Evolutionary conservation across 2,113 vertebrate genomes (phyloP), one percentile per base, ranked within the genome.

Genomic region (Circaetus gallicus): DNA sequence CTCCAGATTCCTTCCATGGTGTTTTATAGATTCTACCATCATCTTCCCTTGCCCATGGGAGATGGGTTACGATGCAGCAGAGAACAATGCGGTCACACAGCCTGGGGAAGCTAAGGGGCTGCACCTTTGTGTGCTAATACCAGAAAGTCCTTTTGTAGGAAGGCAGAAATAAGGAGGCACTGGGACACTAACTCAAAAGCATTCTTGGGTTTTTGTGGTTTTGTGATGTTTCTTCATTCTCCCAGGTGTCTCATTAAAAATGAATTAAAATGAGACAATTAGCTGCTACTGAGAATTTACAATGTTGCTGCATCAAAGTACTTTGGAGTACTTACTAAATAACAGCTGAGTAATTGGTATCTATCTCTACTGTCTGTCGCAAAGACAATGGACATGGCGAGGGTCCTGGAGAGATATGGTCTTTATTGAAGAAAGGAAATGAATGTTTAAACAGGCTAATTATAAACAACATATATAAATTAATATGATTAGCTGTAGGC

Each of bases 181-280:
- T 63, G 38, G 82, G 55, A 91, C 9, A 74, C 42, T 61, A 66
- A 82, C 76, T 90, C 22, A 63, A 14, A 81, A 49, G 12, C 40
- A 89, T 47, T 78, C 28, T 38, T 42, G 20, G 21, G 5, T 38
- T 95, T 90, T 63, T 83, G 77, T 73, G 47, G 7, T 6, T 91
- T 93, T 89, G 63, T 91, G 73, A 81, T 93, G 65, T 45, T 89
- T 74, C 61, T 73, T 92, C 81, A 25, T 61, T 86, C 56, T 96
- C 86, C 65, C 77, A 92, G 81, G 86, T 95, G 80, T 50, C 94
- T 95, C 89, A 95, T 95, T 97, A 95, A 95, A 96, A 95, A 93
- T 89, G 21, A 90, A 93, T 95, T 86, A 52, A 97, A 95, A 94
- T 86, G 83, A 94, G 88, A 93, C 81, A 84, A 92, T 95, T 96